Conservation (phyloP, 1,140 invertebrate genomes). For the Plectrocnemia conspersa region DNA sequence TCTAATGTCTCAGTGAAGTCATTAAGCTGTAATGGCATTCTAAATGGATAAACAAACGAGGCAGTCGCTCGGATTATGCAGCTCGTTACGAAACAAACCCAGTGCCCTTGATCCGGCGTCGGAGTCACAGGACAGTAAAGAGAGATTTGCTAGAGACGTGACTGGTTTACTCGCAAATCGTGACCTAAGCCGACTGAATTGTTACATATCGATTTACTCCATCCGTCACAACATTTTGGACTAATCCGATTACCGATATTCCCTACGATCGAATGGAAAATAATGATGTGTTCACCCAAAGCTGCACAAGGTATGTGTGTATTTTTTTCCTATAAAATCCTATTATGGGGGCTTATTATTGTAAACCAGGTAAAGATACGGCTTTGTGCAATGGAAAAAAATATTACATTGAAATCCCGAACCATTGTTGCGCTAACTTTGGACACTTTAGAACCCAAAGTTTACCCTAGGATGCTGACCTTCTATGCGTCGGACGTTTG, state of each 20-base stretch:
- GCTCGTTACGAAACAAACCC: neutral
- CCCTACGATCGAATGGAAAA: neutral
- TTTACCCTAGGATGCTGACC: neutral
- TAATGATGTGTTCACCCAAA: neutral
- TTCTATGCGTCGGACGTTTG: no score
- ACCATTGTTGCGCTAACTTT: neutral
- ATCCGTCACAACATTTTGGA: no score
- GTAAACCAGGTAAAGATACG: neutral
- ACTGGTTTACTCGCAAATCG: slow-evolving; percentile 10
- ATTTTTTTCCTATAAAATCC: slow-evolving; percentile 2
- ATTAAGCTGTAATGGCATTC: no score
- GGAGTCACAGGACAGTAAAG: no score
- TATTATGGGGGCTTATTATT: slow-evolving; percentile 8
- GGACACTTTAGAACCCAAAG: neutral
- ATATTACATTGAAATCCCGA: neutral
- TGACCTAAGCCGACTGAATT: slow-evolving; percentile 12
- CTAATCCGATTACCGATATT: neutral
- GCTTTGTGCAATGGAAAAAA: neutral
- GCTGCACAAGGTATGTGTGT: no score
- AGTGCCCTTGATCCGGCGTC: no score
- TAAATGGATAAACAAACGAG: no score
- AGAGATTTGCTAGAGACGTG: no score
- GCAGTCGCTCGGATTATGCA: neutral
- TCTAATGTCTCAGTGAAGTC: no score
- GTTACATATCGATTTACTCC: no score